These are phyloP conservation scores for Rissa tridactyla DNA, from an alignment of 2,113 vertebrate species.

Conservation along the genomic window DNA sequence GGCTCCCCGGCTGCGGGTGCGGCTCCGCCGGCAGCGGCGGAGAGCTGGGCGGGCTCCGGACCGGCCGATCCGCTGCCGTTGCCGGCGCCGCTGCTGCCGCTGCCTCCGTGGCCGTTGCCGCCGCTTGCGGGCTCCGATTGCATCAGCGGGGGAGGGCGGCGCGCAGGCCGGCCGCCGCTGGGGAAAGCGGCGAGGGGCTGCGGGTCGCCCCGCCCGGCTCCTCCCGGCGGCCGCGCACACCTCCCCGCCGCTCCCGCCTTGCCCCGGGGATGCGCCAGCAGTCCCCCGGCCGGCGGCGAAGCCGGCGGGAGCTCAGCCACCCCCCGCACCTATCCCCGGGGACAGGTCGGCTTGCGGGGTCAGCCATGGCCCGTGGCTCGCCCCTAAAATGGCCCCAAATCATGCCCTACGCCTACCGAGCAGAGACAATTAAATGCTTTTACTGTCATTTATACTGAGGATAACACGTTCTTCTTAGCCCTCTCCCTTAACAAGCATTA, in stretches of 20 bases:
- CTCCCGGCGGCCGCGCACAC: background rate
- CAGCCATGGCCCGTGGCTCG: too few species aligned
- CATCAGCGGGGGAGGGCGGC: conserved; percentile 43
- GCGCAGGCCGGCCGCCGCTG: background rate
- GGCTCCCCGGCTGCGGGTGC: background rate
- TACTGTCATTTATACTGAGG: fast-evolving
- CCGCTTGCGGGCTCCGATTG: background rate
- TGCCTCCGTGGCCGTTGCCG: background rate
- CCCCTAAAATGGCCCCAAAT: background rate
- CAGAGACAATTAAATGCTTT: background rate
- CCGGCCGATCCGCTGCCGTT: background rate
- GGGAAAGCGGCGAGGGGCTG: background rate
- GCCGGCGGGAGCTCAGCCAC: background rate
- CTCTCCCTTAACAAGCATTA: too few species aligned
- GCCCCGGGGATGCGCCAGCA: too few species aligned
- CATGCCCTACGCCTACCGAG: background rate
- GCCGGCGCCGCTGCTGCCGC: background rate
- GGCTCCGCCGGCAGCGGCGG: background rate
- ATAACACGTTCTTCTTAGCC: background rate
- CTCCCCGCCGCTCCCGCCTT: background rate
- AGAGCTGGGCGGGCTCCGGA: background rate
- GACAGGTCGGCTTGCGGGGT: background rate
- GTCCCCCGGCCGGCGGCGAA: background rate
- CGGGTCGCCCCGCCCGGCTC: background rate
- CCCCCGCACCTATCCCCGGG: background rate